Evolutionary conservation across 2,797 vertebrate genomes (phyloP), one percentile per base, ranked within the genome.

Genomic region (Mareca strepera): DNA sequence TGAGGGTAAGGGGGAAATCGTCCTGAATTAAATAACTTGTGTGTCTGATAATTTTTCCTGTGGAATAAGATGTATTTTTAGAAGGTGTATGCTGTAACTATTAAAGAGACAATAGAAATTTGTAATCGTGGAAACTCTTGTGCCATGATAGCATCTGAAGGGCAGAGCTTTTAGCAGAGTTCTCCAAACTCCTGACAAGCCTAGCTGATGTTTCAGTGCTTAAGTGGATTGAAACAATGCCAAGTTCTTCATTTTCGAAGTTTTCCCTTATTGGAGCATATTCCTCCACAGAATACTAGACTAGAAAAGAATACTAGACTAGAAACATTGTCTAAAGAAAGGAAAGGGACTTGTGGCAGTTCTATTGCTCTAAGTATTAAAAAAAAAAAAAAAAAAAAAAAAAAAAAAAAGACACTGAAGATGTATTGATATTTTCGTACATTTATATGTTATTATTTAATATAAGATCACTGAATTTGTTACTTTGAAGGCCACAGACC

Each of bases 361-460:
- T 80, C 46, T 78, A 7, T 25, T 44, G 31, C 66, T 85, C 25
- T 48, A 44, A 59, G 14, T 58, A 58, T 59, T 7, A 43, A 43
- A 43, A 43, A 43, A 43, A 43, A 43, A 43, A 43, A 43, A 43
- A 43, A 43, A 43, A 41, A 43, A 43, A 43, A 43, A 43, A 43
- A 41, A 37, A 60, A 62, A 48, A 63, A 10, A 56, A 88, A 68
- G 67, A 17, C 44, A 22, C 69, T 1, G 13, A 80, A 66, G 50
- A 66, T 59, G 35, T 20, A 52, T 22, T 75, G 64, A 26, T 72
- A 86, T 80, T 92, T 92, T 83, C 0, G 2, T 88, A 39, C 82
- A 31, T 88, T 94, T 92, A 39, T 75, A 69, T 83, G 81, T 70
- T 92, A 23, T 69, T 94, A 79, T 95, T 96, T 82, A 93, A 88